Base-by-base conservation (phyloP, 2,797 vertebrate genomes). In the Pseudochromis fuscus region DNA sequence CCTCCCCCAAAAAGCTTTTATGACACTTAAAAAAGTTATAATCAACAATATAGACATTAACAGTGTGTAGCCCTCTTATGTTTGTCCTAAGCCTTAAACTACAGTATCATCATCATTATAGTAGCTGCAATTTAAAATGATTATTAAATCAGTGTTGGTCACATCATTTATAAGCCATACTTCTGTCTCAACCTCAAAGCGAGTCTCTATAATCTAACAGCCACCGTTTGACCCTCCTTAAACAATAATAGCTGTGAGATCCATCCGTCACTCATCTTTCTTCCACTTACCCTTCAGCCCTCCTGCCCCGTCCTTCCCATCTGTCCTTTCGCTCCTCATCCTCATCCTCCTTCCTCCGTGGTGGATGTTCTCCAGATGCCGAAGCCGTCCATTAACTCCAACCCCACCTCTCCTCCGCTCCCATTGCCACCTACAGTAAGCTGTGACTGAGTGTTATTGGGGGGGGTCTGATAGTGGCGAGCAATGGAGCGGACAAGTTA, bases 401-500 rank as follows among this genome's bases (percentile, higher is more conserved):
- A 63, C 71, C 72, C n/a, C 67, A 44, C 70, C 77, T 57, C 56
- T 63, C 59, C 38, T 72, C 35, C n/a, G 45, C 73, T 65, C 49
- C 37, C 59, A 37, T 49, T 19, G 61, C 63, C 7, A 25, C 69
- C 78, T 71, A 78, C 62, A 52, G 69, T 77, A 74, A 75, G 67
- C 82, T 79, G 66, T 86, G 85, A 90, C 82, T 69, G 90, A 88
- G 79, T 85, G 83, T 90, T 88, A 78, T 77, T 50, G 58, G 78
- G 68, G 33, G 77, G 84, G 79, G 56, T 71, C 70, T 88, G 84
- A 91, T 91, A 82, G 90, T 84, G 69, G 83, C 79, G 55, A 70
- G 83, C 89, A 91, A 88, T 90, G 83, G 77, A 91, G 89, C 91
- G 46, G 69, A 89, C 86, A 89, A 91, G 87, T 90, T 92, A 89